Conservation (phyloP, 2,797 vertebrate species). For the Gymnocypris eckloni region DNA sequence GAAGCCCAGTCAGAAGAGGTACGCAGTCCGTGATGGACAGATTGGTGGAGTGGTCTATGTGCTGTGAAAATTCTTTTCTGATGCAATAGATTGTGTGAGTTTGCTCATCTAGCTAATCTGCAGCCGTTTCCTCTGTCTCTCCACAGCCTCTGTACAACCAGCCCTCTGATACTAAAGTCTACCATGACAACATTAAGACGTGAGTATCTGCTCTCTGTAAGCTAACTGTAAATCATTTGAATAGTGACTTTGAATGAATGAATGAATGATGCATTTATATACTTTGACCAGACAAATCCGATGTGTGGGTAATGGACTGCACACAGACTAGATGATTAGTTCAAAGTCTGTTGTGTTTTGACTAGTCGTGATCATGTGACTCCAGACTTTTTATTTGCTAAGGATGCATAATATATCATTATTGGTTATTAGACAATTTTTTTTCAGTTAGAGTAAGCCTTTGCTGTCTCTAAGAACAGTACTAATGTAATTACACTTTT, state of each 20-base stretch:
- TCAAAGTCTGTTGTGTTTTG: not conserved
- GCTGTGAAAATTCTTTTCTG: conserved; percentile 6
- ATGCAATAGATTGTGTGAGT: conserved; percentile 1
- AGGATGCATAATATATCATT: not conserved
- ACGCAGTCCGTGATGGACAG: too few relatives aligned
- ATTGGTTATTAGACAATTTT: not conserved
- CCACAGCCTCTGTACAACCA: conserved; percentile 96
- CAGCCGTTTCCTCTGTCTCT: conserved; percentile 54
- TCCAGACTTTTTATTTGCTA: not conserved
- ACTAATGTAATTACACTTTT: not conserved
- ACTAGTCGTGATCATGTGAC: not conserved
- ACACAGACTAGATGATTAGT: not conserved
- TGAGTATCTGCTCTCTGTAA: conserved; percentile 78
- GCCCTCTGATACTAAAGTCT: conserved; percentile 98
- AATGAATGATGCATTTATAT: too few relatives aligned
- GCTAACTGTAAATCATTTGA: not conserved
- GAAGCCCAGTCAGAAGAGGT: too few relatives aligned
- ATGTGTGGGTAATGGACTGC: not conserved
- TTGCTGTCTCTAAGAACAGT: not conserved
- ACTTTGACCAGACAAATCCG: not conserved
- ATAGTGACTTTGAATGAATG: not conserved
- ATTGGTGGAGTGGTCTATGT: too few relatives aligned
- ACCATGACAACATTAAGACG: conserved; percentile 99
- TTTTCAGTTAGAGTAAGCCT: not conserved
- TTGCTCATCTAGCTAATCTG: not conserved